These are phyloP conservation scores for Limenitis camilla DNA, from an alignment of 2,888 invertebrate species.

Conservation along the genomic window DNA sequence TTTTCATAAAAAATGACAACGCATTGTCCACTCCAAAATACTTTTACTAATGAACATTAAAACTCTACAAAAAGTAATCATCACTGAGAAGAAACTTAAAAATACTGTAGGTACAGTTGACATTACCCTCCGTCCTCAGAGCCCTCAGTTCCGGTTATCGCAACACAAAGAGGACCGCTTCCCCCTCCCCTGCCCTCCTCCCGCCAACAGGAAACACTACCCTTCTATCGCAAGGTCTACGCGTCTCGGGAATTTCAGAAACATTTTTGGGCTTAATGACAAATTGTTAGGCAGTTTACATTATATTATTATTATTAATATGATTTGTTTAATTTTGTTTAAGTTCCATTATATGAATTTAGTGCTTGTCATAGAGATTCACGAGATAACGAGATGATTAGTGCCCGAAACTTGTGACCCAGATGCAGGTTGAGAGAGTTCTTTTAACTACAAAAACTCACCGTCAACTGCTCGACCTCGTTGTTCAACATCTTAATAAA, in stretches of 20 bases:
- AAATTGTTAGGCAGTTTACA: conserved; percentile 31
- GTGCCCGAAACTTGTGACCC: too few species aligned
- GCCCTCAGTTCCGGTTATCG: conserved; percentile 74
- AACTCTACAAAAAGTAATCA: conserved; percentile 48
- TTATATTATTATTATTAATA: background rate
- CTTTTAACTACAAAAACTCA: too few species aligned
- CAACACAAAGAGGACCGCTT: conserved; percentile 63
- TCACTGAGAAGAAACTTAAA: conserved; percentile 62
- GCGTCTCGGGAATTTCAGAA: conserved; percentile 49
- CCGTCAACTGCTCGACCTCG: too few species aligned
- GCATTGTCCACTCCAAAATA: too few species aligned
- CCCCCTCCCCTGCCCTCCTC: conserved; percentile 39
- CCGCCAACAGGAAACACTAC: conserved; percentile 71
- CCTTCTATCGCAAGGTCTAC: conserved; percentile 72
- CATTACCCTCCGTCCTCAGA: conserved; percentile 69
- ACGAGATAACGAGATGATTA: too few species aligned
- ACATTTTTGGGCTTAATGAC: conserved; percentile 53
- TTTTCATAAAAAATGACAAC: too few species aligned
- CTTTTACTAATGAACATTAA: conserved; percentile 24
- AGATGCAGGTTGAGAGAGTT: too few species aligned
- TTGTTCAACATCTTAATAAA: too few species aligned
- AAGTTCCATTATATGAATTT: too few species aligned
- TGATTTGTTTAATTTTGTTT: too few species aligned
- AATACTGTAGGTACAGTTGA: conserved; percentile 60
- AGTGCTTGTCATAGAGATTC: too few species aligned